A percentile compares a stretch with the other conserved stretches of the same genome.
Conservation (phyloP, 1,140 invertebrate genomes). For the Drosophila tristis region DNA sequence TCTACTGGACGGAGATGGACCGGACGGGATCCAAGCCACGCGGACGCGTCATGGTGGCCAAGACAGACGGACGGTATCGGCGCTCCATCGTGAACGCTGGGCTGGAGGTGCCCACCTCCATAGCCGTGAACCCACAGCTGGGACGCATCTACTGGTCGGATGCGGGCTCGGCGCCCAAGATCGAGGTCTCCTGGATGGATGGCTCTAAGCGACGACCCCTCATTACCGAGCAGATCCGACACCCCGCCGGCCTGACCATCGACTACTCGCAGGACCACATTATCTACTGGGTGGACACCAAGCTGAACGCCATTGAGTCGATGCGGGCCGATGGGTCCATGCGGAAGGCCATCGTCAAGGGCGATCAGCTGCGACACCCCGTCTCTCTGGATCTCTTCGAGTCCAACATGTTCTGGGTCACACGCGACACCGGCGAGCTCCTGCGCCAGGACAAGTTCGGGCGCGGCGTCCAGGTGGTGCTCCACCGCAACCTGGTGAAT, state of each 20-base stretch:
- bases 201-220: constrained; percentile 93
- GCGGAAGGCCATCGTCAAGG: constrained; percentile 89
- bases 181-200: constrained; percentile 98
- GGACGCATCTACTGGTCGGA: constrained; percentile 96
- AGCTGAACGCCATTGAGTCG: constrained; percentile 96
- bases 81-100: constrained; percentile 89
- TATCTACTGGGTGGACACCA: constrained; percentile 98
- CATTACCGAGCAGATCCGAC: constrained; percentile 91
- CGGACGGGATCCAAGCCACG: constrained; percentile 88
- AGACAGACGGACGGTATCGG: constrained; percentile 95
- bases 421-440: constrained; percentile 92
- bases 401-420: constrained; percentile 94
- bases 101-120: constrained; percentile 92
- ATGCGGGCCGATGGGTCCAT: constrained; percentile 93
- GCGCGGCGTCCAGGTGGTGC: constrained; percentile 92
- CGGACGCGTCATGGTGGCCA: constrained; percentile 93
- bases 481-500: constrained; percentile 92
- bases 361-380: constrained; percentile 91
- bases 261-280: constrained; percentile 95
- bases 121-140: constrained; percentile 94
- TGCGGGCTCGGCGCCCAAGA: constrained; percentile 92
- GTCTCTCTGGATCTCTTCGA: constrained; percentile 97
- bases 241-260: constrained; percentile 94
- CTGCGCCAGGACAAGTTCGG: constrained; percentile 97
- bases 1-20: constrained; percentile 97